Evolutionary conservation across 2,888 invertebrate species (phyloP).

Genomic region (Dichetophora obliterata): DNA sequence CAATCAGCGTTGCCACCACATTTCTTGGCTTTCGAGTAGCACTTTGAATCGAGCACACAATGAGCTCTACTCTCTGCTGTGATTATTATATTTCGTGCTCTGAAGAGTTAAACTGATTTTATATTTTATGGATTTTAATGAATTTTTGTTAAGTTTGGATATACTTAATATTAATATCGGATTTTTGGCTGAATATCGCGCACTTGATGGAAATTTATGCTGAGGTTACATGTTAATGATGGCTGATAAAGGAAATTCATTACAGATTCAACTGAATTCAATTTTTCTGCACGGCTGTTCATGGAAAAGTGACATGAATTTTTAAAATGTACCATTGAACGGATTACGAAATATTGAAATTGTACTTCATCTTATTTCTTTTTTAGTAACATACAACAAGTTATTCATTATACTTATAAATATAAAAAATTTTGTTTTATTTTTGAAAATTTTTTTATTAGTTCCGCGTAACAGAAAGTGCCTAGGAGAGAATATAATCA

Average conservation of each 20-base stretch:
- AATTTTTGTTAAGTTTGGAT: background rate
- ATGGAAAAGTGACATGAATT: too few relatives aligned
- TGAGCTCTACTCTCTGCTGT: background rate
- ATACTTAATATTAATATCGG: background rate
- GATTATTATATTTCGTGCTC: background rate
- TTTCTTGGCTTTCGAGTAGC: constrained; percentile 18
- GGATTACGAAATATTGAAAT: too few relatives aligned
- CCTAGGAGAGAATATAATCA: too few relatives aligned
- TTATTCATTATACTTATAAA: too few relatives aligned
- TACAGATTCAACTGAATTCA: too few relatives aligned
- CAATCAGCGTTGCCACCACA: constrained; percentile 19
- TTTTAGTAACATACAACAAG: too few relatives aligned
- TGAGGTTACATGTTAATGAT: background rate
- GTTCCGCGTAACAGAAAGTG: too few relatives aligned
- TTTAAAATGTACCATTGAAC: too few relatives aligned
- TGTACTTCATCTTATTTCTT: too few relatives aligned
- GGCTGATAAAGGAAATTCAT: background rate
- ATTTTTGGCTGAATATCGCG: background rate
- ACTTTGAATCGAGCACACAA: constrained; percentile 1
- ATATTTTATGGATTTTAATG: constrained; percentile 5
- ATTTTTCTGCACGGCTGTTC: too few relatives aligned
- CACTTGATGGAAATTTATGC: background rate
- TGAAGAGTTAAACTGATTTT: background rate
- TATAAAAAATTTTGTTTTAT: too few relatives aligned
- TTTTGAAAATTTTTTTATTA: too few relatives aligned